A percentile compares a stretch with the other conserved stretches of the same genome.
Conservation (phyloP, 1,140 invertebrate genomes). For the Bathynomus jamesi region DNA sequence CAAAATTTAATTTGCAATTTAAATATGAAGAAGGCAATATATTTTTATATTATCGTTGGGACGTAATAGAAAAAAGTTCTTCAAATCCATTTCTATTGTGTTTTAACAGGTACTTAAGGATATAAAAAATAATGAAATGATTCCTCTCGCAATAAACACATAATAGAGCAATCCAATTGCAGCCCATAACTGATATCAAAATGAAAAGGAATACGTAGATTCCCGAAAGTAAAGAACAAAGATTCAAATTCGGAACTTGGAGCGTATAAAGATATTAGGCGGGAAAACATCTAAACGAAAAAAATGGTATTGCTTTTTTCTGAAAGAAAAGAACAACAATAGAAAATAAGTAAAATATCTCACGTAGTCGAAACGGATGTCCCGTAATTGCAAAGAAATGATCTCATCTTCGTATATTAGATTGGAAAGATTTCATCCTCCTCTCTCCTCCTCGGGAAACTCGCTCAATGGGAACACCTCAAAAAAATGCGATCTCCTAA, state of each 20-base stretch:
- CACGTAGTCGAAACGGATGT: not conserved
- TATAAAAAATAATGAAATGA: conserved; percentile 1
- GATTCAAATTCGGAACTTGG: not conserved
- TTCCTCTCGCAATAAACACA: not conserved
- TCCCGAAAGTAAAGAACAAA: not conserved
- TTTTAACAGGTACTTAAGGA: not conserved
- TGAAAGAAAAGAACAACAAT: not conserved
- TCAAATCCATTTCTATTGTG: not conserved
- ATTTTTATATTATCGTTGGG: no score
- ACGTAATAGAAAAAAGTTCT: no score
- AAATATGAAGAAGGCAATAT: no score
- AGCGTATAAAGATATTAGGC: not conserved
- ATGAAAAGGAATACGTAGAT: not conserved
- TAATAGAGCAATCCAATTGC: not conserved
- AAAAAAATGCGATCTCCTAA: conserved; percentile 1
- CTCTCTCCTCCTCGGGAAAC: not conserved
- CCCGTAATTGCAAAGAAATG: conserved; percentile 1
- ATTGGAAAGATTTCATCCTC: not conserved
- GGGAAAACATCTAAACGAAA: not conserved
- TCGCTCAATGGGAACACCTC: not conserved
- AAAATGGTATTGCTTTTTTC: not conserved
- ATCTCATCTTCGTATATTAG: not conserved
- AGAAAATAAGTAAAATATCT: conserved; percentile 1
- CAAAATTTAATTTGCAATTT: no score
- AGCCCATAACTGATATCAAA: not conserved